Evolutionary conservation across 2,797 vertebrate genomes (phyloP), one percentile per base, ranked within the genome.

Genomic region (Lepilemur septentrionalis): DNA sequence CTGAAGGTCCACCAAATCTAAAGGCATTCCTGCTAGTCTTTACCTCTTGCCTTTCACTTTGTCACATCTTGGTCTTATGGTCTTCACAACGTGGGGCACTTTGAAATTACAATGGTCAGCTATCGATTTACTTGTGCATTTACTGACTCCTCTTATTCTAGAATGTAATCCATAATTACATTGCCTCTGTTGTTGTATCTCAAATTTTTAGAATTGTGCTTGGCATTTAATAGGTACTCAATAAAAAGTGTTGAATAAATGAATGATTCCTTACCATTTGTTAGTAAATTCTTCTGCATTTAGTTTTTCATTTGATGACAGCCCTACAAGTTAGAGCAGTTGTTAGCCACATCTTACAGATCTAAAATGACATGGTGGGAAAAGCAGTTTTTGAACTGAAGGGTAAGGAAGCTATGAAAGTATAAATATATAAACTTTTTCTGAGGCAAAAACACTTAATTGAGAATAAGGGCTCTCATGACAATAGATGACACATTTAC

Each of bases 331-430:
- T 90, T 85, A 93, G 72, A 79, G 67, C n/a, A 88, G 20, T 85
- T 75, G 20, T 63, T 90, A 89, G 43, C 80, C 38, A 59, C 67
- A 32, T 65, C 89, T 97, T 90, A 61, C 4, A 86, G n/a, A 59
- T 81, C 70, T 92, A 69, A 87, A 89, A 70, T 67, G 70, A 65
- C 43, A 41, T 55, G 22, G 23, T 84, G 30, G 73, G 57, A 72
- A 94, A 93, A 92, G 43, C 70, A 65, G 30, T 59, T 96, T 97
- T 97, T 95, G 22, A 96, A 72, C 67, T 76, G 81, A 92, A 92
- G 67, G 20, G 7, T 61, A 83, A 87, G 25, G 55, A 90, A 59
- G 48, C 18, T 89, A n/a, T 76, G 41, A 61, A 79, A 82, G 9
- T 94, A 67, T 73, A 41, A 84, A 43, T 82, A 76, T 81, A 41